A percentile compares a stretch with the other conserved stretches of the same genome.
Evolutionary conservation across 1,140 invertebrate species (phyloP).

Genomic region (Bombus sibiricus): DNA sequence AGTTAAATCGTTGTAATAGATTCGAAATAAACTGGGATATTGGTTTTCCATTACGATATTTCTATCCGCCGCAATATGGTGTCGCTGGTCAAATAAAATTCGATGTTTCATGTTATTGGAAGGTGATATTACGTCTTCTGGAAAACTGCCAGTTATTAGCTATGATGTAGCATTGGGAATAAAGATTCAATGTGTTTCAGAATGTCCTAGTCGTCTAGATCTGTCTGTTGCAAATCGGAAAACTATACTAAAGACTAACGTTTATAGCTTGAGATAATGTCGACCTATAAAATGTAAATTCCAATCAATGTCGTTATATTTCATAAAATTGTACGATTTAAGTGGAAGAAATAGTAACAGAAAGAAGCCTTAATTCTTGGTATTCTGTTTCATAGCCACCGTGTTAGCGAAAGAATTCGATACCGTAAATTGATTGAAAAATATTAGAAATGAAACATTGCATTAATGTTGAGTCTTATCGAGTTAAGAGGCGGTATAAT

Average conservation of each 20-base stretch:
- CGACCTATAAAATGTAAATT: background rate
- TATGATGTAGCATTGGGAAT: constrained; percentile 2
- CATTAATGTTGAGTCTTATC: too few species aligned
- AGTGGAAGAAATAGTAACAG: too few species aligned
- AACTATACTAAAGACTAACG: background rate
- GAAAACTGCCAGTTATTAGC: constrained; percentile 23
- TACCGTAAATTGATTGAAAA: too few species aligned
- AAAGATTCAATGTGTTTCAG: constrained; percentile 1
- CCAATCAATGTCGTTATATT: background rate
- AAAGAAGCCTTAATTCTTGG: too few species aligned
- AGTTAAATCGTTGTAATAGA: background rate
- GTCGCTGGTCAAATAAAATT: background rate
- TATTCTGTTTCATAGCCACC: too few species aligned
- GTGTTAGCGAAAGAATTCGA: too few species aligned
- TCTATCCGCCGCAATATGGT: constrained; percentile 1
- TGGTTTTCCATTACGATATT: constrained; percentile 1
- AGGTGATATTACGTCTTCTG: constrained; percentile 21
- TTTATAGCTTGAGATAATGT: background rate
- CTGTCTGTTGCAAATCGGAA: background rate
- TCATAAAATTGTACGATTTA: background rate
- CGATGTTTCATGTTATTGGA: constrained; percentile 15
- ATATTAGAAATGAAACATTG: too few species aligned
- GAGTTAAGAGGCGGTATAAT: too few species aligned
- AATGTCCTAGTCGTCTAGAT: background rate
- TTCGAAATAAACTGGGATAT: constrained; percentile 1